Evolutionary conservation across 2,888 invertebrate species (phyloP).

Genomic region (Crioceris asparagi): DNA sequence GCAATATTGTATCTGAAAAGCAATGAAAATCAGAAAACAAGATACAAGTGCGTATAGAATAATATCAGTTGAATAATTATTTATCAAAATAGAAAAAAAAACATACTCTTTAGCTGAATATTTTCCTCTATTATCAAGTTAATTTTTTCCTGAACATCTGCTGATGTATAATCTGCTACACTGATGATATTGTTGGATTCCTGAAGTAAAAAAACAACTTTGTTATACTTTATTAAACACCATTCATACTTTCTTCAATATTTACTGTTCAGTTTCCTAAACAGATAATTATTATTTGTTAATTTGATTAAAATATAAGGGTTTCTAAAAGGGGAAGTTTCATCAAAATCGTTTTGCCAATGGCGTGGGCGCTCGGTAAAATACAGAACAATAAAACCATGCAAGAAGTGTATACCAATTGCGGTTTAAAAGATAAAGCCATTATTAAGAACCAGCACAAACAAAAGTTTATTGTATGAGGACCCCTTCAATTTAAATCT

Average conservation of each 20-base stretch:
- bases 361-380: too few species aligned
- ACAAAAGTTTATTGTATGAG: too few species aligned
- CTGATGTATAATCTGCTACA: conserved; percentile 20
- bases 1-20: conserved; percentile 49
- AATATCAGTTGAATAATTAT: background rate
- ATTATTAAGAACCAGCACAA: too few species aligned
- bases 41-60: background rate
- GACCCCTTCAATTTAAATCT: too few species aligned
- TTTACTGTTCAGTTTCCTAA: conserved; percentile 8
- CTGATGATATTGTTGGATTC: conserved; percentile 14
- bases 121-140: conserved; percentile 28
- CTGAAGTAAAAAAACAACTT: conserved; percentile 2
- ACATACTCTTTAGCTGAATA: conserved; percentile 24
- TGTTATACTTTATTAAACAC: background rate
- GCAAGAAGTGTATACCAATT: too few species aligned
- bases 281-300: too few species aligned
- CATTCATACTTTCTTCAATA: background rate
- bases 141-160: conserved; percentile 31
- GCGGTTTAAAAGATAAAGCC: too few species aligned
- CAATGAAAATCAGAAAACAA: conserved; percentile 2
- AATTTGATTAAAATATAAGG: too few species aligned
- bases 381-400: too few species aligned
- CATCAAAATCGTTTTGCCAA: too few species aligned
- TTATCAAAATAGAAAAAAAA: conserved; percentile 1
- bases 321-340: too few species aligned